These are phyloP conservation scores for Holacanthus passer DNA, from an alignment of 2,113 vertebrate species.

Conservation along the genomic window DNA sequence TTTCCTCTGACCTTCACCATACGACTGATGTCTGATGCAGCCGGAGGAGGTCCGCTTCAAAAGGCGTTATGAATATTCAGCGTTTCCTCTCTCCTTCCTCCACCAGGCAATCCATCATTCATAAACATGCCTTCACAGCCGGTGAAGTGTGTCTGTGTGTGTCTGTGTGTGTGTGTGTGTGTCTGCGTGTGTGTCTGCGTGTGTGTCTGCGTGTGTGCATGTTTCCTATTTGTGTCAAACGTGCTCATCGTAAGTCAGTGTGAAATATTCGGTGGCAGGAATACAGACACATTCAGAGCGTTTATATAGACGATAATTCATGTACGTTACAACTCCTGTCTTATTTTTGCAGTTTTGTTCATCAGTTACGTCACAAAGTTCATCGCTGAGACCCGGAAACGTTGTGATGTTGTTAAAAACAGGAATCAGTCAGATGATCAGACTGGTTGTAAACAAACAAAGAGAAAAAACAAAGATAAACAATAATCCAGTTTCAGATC, in stretches of 20 bases:
- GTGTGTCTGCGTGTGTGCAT: neutral
- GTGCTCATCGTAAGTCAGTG: neutral
- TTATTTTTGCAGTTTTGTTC: neutral
- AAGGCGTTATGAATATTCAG: slow-evolving; percentile 67
- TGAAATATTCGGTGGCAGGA: slow-evolving; percentile 19
- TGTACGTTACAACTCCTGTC: neutral
- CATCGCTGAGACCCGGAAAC: too few species aligned
- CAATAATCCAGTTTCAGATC: too few species aligned
- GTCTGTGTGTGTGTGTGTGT: slow-evolving; percentile 18
- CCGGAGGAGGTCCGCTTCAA: slow-evolving; percentile 60
- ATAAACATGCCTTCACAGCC: slow-evolving; percentile 64
- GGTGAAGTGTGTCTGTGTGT: neutral
- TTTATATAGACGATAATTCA: neutral
- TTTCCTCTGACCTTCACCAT: slow-evolving; percentile 65
- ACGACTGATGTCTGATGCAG: slow-evolving; percentile 55
- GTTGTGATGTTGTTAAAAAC: too few species aligned
- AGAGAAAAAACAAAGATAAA: too few species aligned
- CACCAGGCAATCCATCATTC: slow-evolving; percentile 63
- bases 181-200: neutral
- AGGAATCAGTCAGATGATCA: too few species aligned
- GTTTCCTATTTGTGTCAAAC: slow-evolving; percentile 39
- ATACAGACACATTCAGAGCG: neutral
- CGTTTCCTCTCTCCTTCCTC: slow-evolving; percentile 49
- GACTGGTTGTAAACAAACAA: too few species aligned
- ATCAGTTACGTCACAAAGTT: neutral